phyloP scores from a whole-genome alignment of 2,888 invertebrate species.

The Pachymerium ferrugineum region DNA sequence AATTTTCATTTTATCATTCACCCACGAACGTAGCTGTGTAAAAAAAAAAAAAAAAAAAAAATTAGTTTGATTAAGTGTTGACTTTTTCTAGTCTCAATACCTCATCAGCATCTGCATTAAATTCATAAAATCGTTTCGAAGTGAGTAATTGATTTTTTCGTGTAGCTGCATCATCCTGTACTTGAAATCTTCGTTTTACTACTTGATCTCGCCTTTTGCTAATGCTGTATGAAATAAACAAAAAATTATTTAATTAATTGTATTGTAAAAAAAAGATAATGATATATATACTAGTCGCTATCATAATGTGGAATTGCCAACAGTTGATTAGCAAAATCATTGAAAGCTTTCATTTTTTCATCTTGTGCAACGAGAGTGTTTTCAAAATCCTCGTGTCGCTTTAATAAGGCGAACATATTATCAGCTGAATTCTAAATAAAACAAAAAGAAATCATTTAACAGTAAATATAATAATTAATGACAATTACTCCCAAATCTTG shows the following conservation, averaged over 20 bases:
- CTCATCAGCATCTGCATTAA: slow-evolving; percentile 86
- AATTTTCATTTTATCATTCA: slow-evolving; percentile 82
- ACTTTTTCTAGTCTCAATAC: slow-evolving; percentile 40
- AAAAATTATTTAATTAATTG: not conserved
- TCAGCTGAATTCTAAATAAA: slow-evolving; percentile 68
- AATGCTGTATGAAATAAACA: slow-evolving; percentile 44
- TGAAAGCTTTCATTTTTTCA: slow-evolving; percentile 76
- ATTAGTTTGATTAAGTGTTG: not conserved
- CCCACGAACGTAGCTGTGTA: slow-evolving; percentile 72
- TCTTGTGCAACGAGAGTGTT: slow-evolving; percentile 89
- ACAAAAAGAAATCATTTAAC: not conserved
- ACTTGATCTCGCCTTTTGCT: slow-evolving; percentile 66
- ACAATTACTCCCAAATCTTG: slow-evolving; percentile 71
- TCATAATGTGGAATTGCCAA: slow-evolving; percentile 75
- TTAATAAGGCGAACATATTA: slow-evolving; percentile 84
- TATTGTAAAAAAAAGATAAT: not conserved
- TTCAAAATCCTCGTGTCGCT: slow-evolving; percentile 89
- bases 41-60: slow-evolving; percentile 30
- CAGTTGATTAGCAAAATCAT: slow-evolving; percentile 73
- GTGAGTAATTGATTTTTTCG: slow-evolving; percentile 70
- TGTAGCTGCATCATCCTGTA: slow-evolving; percentile 61
- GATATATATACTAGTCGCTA: slow-evolving; percentile 60
- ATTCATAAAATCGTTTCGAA: slow-evolving; percentile 84
- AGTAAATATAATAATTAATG: not conserved
- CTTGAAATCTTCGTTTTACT: slow-evolving; percentile 63